phyloP scores from a whole-genome alignment of 2,797 vertebrate species.

The Sebastes minor region DNA sequence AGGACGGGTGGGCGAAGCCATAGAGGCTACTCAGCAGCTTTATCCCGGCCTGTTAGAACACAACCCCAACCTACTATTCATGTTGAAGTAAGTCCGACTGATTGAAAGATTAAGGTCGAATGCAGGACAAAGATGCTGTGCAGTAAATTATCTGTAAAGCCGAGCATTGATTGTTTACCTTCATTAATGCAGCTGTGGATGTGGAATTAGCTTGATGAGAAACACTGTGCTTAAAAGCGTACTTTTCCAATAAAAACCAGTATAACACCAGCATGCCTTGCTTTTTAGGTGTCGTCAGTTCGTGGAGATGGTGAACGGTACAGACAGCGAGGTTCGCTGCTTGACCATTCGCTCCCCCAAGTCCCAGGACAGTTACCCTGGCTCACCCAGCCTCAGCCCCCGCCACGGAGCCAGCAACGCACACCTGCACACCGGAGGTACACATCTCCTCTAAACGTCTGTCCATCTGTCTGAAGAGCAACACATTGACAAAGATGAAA shows the following conservation, averaged over 20 bases:
- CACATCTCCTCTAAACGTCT: background rate
- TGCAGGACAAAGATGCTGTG: background rate
- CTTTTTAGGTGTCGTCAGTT: conserved; percentile 93
- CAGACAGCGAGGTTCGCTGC: conserved; percentile 96
- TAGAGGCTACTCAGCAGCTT: conserved; percentile 94
- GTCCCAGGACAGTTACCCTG: conserved; percentile 96
- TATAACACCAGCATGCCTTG: background rate
- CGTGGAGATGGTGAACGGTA: conserved; percentile 99
- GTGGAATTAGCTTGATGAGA: background rate
- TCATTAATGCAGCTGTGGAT: background rate
- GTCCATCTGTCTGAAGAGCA: background rate
- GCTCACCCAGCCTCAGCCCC: conserved; percentile 92
- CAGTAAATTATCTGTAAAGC: background rate
- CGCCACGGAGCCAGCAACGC: conserved; percentile 90
- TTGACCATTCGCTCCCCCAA: conserved; percentile 92
- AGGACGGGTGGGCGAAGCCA: conserved; percentile 95
- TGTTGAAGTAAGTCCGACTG: conserved; percentile 92
- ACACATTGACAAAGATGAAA: background rate
- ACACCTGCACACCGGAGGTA: conserved; percentile 90
- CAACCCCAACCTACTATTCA: conserved; percentile 97
- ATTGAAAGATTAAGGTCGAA: background rate
- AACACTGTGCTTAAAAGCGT: background rate
- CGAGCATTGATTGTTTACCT: background rate
- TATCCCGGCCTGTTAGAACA: conserved; percentile 96
- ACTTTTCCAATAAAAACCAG: background rate